These are phyloP conservation scores for Paratilapia polleni DNA, from an alignment of 2,113 vertebrate genomes.

Conservation along the genomic window DNA sequence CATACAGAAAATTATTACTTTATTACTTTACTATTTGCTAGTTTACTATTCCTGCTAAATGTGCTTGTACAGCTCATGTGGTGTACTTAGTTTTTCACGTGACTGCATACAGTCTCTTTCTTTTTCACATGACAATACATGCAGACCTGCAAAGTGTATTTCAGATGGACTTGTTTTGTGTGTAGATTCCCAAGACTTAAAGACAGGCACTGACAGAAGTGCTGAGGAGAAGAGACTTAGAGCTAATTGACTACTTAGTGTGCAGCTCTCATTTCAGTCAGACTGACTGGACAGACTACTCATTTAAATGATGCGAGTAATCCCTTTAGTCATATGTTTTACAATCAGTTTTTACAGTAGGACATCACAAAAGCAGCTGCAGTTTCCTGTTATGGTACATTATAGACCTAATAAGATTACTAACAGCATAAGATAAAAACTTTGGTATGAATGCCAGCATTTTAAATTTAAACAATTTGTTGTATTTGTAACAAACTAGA, in stretches of 20 bases:
- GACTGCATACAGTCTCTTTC: not conserved
- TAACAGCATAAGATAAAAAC: too few relatives aligned
- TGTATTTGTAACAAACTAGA: not conserved
- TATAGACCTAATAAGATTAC: not conserved
- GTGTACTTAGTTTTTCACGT: not conserved
- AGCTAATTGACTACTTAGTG: not conserved
- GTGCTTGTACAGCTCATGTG: not conserved
- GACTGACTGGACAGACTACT: not conserved
- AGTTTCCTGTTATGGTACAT: not conserved
- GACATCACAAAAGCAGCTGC: not conserved
- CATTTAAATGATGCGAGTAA: conserved; percentile 1
- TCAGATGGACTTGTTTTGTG: fast-evolving
- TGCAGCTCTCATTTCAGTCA: not conserved
- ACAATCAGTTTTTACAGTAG: not conserved
- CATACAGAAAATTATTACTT: not conserved
- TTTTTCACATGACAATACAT: not conserved
- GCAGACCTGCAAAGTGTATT: not conserved
- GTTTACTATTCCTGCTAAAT: not conserved
- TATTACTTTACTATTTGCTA: not conserved
- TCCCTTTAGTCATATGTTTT: not conserved
- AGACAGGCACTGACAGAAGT: not conserved
- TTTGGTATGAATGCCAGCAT: not conserved
- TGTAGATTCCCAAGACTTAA: not conserved
- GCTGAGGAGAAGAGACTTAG: not conserved
- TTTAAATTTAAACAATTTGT: not conserved